A percentile compares a stretch with the other conserved stretches of the same genome.
Evolutionary conservation across 53 echinoderm and acorn worm species (phyloP).

Genomic region (Luidia sarsii): DNA sequence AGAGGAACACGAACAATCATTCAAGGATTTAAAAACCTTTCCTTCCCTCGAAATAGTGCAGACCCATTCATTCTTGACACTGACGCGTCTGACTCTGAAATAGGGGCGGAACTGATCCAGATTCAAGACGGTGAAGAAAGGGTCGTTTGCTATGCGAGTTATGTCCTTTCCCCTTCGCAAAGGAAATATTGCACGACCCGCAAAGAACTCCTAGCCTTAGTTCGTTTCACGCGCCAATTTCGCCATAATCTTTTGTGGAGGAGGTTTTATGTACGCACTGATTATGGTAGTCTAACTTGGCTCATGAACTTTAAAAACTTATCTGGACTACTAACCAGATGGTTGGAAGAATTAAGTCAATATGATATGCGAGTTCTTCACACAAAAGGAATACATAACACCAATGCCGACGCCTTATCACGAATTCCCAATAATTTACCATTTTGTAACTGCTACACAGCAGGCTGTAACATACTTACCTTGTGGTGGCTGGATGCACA

Average conservation of each 20-base stretch:
- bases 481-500: no score
- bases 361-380: slow-evolving; percentile 69
- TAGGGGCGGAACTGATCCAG: slow-evolving; percentile 37
- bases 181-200: slow-evolving; percentile 56
- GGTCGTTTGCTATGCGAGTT: slow-evolving; percentile 45
- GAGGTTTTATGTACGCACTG: slow-evolving; percentile 41
- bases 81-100: slow-evolving; percentile 44
- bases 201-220: slow-evolving; percentile 51
- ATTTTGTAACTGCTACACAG: slow-evolving; percentile 31
- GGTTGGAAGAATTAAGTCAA: no score
- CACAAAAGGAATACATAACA: slow-evolving; percentile 45
- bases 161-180: slow-evolving; percentile 34
- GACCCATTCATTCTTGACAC: slow-evolving; percentile 52
- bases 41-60: slow-evolving; percentile 20
- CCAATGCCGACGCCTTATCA: slow-evolving; percentile 51
- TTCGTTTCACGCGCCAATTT: slow-evolving; percentile 30
- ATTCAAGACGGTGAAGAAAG: slow-evolving; percentile 39
- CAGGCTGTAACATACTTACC: slow-evolving; percentile 23
- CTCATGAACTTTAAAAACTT: slow-evolving; percentile 47
- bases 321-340: slow-evolving; percentile 45
- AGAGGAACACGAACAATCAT: slow-evolving; percentile 27
- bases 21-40: slow-evolving; percentile 21
- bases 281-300: slow-evolving; percentile 53
- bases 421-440: slow-evolving; percentile 25
- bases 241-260: slow-evolving; percentile 52